These are phyloP conservation scores for Synchiropus splendidus DNA, from an alignment of 2,113 vertebrate species.

Conservation along the genomic window DNA sequence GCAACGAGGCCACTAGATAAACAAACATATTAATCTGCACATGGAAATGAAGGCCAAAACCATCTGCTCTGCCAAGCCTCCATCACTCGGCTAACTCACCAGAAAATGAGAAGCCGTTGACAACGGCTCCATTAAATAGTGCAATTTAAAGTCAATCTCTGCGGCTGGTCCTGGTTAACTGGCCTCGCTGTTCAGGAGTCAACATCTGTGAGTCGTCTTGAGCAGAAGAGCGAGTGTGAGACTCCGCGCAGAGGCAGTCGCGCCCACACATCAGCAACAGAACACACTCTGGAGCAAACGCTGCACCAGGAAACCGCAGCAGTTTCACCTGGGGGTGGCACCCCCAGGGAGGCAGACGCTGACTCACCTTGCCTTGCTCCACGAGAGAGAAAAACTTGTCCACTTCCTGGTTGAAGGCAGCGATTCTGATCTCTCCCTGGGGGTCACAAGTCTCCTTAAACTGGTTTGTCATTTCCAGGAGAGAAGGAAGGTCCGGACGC, in stretches of 20 bases:
- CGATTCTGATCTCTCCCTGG: conserved; percentile 92
- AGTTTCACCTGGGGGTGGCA: conserved; percentile 54
- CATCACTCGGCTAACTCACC: conserved; percentile 54
- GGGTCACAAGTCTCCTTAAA: background rate
- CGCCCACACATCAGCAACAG: conserved; percentile 35
- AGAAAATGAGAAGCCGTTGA: conserved; percentile 47
- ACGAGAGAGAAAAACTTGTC: conserved; percentile 91
- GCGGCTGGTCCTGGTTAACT: too few relatives aligned
- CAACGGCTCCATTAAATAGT: conserved; percentile 32
- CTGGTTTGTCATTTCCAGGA: too few relatives aligned
- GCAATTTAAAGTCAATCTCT: conserved; percentile 46
- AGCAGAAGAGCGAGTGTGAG: conserved; percentile 35
- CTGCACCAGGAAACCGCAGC: conserved; percentile 52
- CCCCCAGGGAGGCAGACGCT: conserved; percentile 55
- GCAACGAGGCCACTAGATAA: too few relatives aligned
- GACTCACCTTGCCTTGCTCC: conserved; percentile 86
- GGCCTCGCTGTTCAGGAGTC: too few relatives aligned
- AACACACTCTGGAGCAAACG: conserved; percentile 46
- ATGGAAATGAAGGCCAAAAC: too few relatives aligned
- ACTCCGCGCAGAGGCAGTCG: conserved; percentile 25
- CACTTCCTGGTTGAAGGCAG: conserved; percentile 90
- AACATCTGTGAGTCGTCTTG: background rate
- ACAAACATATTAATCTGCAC: too few relatives aligned
- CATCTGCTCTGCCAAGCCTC: background rate
- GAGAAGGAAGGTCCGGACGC: conserved; percentile 72